Evolutionary conservation across 1,140 invertebrate genomes (phyloP), one percentile per base, ranked within the genome.

Genomic region (Drosophila miranda): DNA sequence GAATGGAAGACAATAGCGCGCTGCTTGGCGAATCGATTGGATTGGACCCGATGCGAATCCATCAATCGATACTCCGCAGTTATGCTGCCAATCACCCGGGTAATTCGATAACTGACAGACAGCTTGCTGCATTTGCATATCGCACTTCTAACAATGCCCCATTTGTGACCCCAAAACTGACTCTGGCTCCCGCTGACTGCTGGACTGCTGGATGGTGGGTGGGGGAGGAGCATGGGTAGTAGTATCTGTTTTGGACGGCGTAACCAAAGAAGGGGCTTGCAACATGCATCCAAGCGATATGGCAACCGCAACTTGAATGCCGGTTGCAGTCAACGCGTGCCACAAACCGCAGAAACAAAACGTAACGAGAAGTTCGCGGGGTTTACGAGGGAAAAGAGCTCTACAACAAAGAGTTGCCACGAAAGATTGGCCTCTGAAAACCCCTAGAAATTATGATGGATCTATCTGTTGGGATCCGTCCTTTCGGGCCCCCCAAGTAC

Each of bases 281-380:
- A 77, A 84, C 77, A 87, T 66, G 78, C 63, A 48, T 54, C 48
- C 60, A 62, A 23, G 45, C 59, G 67, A 79, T 66, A 50, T 64
- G 63, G 66, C 57, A 81, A 72, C 61, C 55, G 66, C 59, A 64
- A 45, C 55, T 53, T 76, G 42, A 62, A 81, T 71, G 80, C 61
- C 30, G 73, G 78, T 82, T 73, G 68, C 75, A 55, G 70, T 56
- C 67, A 83, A 77, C 79, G 79, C 78, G 79, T 82, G 78, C 79
- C 78, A 45, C 59, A 58, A 71, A 53, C 55, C 70, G 45, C 79
- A 75, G 62, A 55, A 62, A 53, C 56, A 56, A 48, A 58, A 5
- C 26, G 4, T 8, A 57, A 19, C 28, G 30, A 21, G 9, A 49
- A 60, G 30, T 30, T 9, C 8, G 21, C 23, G 23, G 4, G 23